These are phyloP conservation scores for Idaea aversata DNA, from an alignment of 2,888 invertebrate species.

Conservation along the genomic window DNA sequence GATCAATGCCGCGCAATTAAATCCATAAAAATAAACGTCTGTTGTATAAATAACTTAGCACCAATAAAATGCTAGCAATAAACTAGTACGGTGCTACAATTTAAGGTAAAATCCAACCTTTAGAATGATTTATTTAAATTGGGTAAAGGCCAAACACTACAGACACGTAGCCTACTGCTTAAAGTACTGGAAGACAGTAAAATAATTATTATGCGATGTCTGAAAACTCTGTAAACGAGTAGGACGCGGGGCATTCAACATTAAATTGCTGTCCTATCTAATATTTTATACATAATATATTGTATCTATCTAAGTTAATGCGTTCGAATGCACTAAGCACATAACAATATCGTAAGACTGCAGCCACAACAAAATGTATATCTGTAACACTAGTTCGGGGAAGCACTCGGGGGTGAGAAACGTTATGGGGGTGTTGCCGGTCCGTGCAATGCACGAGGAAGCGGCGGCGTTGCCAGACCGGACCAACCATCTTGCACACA, in stretches of 20 bases:
- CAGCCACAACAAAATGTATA: neutral
- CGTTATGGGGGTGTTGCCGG: conserved; percentile 40
- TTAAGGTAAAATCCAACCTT: conserved; percentile 35
- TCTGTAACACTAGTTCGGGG: conserved; percentile 18
- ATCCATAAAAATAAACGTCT: conserved; percentile 24
- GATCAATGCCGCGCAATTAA: conserved; percentile 29
- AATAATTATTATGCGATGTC: conserved; percentile 44
- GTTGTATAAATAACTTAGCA: conserved; percentile 58
- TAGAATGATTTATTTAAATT: conserved; percentile 27
- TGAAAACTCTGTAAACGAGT: conserved; percentile 24
- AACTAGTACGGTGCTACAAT: conserved; percentile 51
- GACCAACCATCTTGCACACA: conserved; percentile 17
- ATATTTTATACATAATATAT: conserved; percentile 28
- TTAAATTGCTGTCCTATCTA: conserved; percentile 38
- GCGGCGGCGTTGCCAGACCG: conserved; percentile 21
- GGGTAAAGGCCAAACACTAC: conserved; percentile 37
- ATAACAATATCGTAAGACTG: neutral
- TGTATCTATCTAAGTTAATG: conserved; percentile 30
- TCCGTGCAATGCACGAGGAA: conserved; percentile 19
- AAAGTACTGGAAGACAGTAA: conserved; percentile 71
- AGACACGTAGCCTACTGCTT: conserved; percentile 48
- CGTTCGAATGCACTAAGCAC: conserved; percentile 8
- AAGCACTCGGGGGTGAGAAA: conserved; percentile 23
- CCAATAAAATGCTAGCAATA: conserved; percentile 64
- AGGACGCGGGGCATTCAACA: conserved; percentile 32